A percentile compares a stretch with the other conserved stretches of the same genome.
Conservation (phyloP, 2,113 vertebrate genomes). For the Esox niger region DNA sequence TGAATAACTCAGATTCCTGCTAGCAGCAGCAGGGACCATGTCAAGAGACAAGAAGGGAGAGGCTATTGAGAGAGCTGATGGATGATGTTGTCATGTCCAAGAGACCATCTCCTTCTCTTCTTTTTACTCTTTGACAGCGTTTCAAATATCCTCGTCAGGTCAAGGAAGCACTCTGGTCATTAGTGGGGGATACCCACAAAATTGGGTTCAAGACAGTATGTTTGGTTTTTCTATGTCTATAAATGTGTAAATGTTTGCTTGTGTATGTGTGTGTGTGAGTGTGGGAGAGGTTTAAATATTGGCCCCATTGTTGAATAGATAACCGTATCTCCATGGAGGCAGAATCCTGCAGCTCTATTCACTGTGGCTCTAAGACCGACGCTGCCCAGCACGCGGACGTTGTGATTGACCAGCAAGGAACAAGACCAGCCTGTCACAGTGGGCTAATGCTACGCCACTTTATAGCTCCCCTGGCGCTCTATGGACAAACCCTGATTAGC, state of each 20-base stretch:
- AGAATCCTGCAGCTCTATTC: slow-evolving; percentile 67
- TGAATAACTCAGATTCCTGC: slow-evolving; percentile 70
- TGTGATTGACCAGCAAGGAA: slow-evolving; percentile 50
- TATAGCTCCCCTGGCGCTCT: slow-evolving; percentile 61
- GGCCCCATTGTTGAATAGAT: slow-evolving; percentile 60
- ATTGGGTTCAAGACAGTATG: slow-evolving; percentile 15
- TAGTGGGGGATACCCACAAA: no score
- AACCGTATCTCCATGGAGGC: slow-evolving; percentile 71
- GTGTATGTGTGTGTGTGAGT: slow-evolving; percentile 50
- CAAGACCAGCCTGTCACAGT: slow-evolving; percentile 52
- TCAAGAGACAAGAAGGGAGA: no score
- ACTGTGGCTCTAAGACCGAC: slow-evolving; percentile 52
- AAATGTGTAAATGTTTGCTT: slow-evolving; percentile 48
- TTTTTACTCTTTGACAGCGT: no score
- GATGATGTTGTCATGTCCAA: no score
- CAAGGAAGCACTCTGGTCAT: no score
- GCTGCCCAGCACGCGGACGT: slow-evolving; percentile 65
- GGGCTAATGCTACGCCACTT: slow-evolving; percentile 53
- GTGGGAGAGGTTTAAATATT: slow-evolving; percentile 54
- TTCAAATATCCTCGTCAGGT: no score
- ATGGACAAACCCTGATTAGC: slow-evolving; percentile 67
- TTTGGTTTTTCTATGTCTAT: slow-evolving; percentile 45
- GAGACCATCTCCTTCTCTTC: no score
- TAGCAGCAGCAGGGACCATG: slow-evolving; percentile 50
- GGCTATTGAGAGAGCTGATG: no score